These are phyloP conservation scores for Catharus ustulatus DNA, from an alignment of 2,797 vertebrate genomes.

Conservation along the genomic window DNA sequence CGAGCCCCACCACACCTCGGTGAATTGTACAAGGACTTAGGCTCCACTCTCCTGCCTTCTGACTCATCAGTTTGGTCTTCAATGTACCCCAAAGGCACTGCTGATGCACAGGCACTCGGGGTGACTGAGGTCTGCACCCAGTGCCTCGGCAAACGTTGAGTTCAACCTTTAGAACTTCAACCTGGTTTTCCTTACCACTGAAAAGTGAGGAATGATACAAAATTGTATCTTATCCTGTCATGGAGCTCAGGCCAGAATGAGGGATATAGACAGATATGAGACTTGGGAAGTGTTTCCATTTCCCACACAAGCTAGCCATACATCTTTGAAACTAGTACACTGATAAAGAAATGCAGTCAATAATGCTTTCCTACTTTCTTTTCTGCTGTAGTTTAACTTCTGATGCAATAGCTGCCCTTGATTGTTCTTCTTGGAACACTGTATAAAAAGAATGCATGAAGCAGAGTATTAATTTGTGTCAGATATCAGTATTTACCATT, in stretches of 20 bases:
- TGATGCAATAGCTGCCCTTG: not conserved
- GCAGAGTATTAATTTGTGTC: not conserved
- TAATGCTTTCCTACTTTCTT: not conserved
- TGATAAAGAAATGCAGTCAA: not conserved
- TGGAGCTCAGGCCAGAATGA: not conserved
- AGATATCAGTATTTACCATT: not conserved
- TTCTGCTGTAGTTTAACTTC: not conserved
- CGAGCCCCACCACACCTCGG: no score
- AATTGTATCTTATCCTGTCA: not conserved
- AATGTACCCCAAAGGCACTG: not conserved
- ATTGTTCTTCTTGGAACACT: not conserved
- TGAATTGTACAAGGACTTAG: not conserved
- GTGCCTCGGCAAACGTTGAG: not conserved
- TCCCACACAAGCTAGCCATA: not conserved
- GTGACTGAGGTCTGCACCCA: not conserved
- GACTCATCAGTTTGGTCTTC: not conserved
- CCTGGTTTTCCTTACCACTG: not conserved
- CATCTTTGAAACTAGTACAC: not conserved
- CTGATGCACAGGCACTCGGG: rapidly evolving
- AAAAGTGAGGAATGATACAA: not conserved
- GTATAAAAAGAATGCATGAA: not conserved
- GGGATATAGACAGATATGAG: not conserved
- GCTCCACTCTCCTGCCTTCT: not conserved
- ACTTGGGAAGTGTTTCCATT: not conserved
- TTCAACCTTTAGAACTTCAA: not conserved